Evolutionary conservation across 2,797 vertebrate genomes (phyloP), one percentile per base, ranked within the genome.

Genomic region (Sandelia bainsii): DNA sequence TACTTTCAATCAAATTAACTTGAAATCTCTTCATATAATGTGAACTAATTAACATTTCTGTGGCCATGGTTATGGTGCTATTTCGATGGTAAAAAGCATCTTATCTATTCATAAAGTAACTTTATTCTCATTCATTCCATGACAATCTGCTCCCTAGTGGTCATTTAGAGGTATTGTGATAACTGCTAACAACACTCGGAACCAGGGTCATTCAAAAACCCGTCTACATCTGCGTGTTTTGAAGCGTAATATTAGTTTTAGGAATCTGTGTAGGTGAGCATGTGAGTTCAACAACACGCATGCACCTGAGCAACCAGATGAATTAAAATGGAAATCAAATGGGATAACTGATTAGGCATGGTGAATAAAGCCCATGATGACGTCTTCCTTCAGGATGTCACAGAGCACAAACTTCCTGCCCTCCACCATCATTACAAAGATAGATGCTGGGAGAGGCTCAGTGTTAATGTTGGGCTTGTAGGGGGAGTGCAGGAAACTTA

Each of bases 401-500:
- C 78, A 39, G 27, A 58, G 52, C 49, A 56, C 62, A 37, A 49
- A 83, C 79, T 78, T 90, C 87, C 87, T 83, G 84, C 72, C 84
- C 69, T 75, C 66, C 4, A 11, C 46, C 46, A 40, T 14, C 3
- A 4, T 66, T 92, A 90, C 91, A 91, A 91, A 89, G 75, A 59
- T 67, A 77, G 84, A 81, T 71, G 74, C 79, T 77, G 56, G 70
- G 77, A 70, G 58, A 76, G 58, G 67, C 77, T 82, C 65, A 19
- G 62, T 46, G 50, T 80, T 63, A 69, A 72, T 52, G 59, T 50
- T 37, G 64, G 56, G 23, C 44, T 83, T 77, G 51, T 14, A 42
- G 52, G 44, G 45, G 56, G 71, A 83, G 73, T 13, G 62, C 80
- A 84, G 90, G 88, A 92, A 90, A 60, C 80, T 23, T 78, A 91